Evolutionary conservation across 92 coral and sea anemone genomes (phyloP), one percentile per base, ranked within the genome.

Genomic region (Umimayanthus kanabou): DNA sequence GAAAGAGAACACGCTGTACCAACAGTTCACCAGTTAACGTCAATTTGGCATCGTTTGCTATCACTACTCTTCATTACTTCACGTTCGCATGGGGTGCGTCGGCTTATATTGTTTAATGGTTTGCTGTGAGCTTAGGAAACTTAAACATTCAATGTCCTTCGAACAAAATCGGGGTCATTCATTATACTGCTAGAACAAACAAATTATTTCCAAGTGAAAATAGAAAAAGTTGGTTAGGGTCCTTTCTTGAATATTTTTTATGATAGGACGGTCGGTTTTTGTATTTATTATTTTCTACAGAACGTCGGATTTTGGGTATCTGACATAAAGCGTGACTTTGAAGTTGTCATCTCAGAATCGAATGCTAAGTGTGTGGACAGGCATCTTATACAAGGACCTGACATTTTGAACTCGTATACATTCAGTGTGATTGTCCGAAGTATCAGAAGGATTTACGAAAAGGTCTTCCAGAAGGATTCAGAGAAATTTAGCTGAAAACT

Each of bases 1-100:
- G 23, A 93, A 87, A 73, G 88, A 92, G 58, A 95, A 95, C 87
- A 90, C 96, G 15, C 93, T 95, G 9, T 95, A 92, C 67, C 87
- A 45, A 9, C 76, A 47, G 53, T 83, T 45, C 26, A 70, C 87
- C 29, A 83, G 78, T 83, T 83, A 47, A 72, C 86, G 13, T 29
- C 7, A 67, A 33, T 39, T 37, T 9, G 9, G 6, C 28, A 15
- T 37, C 9, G 33, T 39, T 40, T 0, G 26, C n/a, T n/a, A 43
- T 69, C 26, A 26, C 15, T 45, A 6, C 22, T 13, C 3, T 11
- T 26, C 37, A 9, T 13, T 43, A 16, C n/a, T 7, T 71, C 10
- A 9, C 33, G 15, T 13, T 18, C 65, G 14, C 81, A 40, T 22
- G n/a, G 57, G 14, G 33, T 13, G 61, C 9, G 28, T 40, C 30